A percentile compares a stretch with the other conserved stretches of the same genome.
These are phyloP conservation scores for Nothobranchius kuhntae DNA, from an alignment of 2,113 vertebrate species.

Conservation along the genomic window DNA sequence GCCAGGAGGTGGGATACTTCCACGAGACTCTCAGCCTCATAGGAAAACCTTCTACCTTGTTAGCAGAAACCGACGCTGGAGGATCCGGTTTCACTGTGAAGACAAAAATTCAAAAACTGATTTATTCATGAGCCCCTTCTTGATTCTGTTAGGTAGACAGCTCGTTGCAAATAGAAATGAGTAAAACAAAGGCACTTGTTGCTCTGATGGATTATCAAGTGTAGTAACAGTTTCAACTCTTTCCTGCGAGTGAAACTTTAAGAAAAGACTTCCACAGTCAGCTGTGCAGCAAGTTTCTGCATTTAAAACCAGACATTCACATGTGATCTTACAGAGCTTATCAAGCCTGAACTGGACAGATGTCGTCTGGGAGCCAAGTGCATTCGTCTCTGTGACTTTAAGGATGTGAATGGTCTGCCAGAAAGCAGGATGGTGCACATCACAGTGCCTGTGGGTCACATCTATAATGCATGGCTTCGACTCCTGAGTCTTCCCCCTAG, in stretches of 20 bases:
- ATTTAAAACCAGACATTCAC: too few species aligned
- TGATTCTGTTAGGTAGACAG: background rate
- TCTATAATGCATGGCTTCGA: conserved; percentile 66
- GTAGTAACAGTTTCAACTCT: background rate
- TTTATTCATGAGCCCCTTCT: background rate
- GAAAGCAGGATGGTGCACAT: conserved; percentile 58
- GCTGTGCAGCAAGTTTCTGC: too few species aligned
- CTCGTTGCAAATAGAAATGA: background rate
- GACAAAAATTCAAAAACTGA: background rate
- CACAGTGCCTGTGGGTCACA: conserved; percentile 53
- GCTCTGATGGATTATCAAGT: background rate
- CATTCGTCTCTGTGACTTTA: conserved; percentile 73
- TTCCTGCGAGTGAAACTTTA: background rate
- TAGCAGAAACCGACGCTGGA: conserved; percentile 57
- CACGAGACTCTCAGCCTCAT: conserved; percentile 67
- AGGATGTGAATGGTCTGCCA: conserved; percentile 68
- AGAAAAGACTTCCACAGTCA: background rate
- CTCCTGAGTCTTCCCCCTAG: conserved; percentile 21
- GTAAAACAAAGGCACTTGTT: background rate
- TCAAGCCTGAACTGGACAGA: conserved; percentile 30
- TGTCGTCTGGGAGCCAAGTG: conserved; percentile 67
- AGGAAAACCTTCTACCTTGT: conserved; percentile 52
- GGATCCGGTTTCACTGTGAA: conserved; percentile 78
- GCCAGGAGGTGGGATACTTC: conserved; percentile 73
- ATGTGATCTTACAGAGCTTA: conserved; percentile 68